A percentile compares a stretch with the other conserved stretches of the same genome.
Conservation (phyloP, 2,113 vertebrate species). For the Rafetus swinhoei region DNA sequence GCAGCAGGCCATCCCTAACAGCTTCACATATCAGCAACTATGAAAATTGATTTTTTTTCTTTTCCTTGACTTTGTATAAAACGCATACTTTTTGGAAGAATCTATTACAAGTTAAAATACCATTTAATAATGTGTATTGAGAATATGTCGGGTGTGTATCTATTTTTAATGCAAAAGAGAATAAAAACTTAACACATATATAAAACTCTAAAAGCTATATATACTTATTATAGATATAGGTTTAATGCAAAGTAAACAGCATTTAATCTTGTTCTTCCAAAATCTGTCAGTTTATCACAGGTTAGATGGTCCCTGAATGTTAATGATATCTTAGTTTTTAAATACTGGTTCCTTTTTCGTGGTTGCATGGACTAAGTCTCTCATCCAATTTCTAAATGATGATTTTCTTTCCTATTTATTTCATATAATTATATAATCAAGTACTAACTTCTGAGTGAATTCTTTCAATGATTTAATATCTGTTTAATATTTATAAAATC, state of each 20-base stretch:
- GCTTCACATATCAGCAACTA: neutral
- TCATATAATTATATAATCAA: neutral
- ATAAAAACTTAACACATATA: neutral
- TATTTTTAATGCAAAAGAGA: neutral
- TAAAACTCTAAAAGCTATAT: neutral
- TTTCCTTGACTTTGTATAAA: neutral
- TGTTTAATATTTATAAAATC: neutral
- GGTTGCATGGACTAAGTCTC: neutral
- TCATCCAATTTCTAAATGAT: neutral
- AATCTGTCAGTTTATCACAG: rapidly evolving
- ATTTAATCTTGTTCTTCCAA: neutral
- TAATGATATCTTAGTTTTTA: neutral
- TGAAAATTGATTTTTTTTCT: neutral
- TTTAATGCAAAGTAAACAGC: neutral
- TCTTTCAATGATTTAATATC: neutral
- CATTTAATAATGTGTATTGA: neutral
- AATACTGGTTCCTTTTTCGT: neutral
- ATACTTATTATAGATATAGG: neutral
- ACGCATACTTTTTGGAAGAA: neutral
- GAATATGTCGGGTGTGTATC: neutral
- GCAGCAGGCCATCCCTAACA: neutral
- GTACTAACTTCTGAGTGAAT: neutral
- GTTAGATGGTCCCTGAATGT: neutral
- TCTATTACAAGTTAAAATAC: neutral
- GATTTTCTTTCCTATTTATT: neutral